These are phyloP conservation scores for Drosophila conformis DNA, from an alignment of 2,888 invertebrate genomes.

Conservation along the genomic window DNA sequence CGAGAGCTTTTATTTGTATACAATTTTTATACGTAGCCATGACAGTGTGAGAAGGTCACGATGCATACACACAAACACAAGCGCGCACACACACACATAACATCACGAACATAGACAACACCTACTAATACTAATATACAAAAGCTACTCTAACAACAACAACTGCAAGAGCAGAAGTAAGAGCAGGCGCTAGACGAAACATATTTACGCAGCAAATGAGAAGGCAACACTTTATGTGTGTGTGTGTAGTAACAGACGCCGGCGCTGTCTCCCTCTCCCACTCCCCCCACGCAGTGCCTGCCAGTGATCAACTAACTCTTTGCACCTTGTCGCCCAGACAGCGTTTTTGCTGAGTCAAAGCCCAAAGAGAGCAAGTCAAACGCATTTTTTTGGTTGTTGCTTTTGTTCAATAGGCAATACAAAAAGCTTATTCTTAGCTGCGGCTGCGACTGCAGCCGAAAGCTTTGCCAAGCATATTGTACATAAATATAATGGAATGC, in stretches of 20 bases:
- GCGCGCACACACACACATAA: conserved; percentile 28
- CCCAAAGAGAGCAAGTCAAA: conserved; percentile 48
- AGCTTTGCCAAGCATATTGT: conserved; percentile 37
- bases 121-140: conserved; percentile 26
- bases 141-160: conserved; percentile 41
- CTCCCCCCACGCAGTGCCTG: conserved; percentile 17
- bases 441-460: conserved; percentile 43
- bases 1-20: conserved; percentile 79
- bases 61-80: conserved; percentile 61
- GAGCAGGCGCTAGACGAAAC: conserved; percentile 35
- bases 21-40: conserved; percentile 81
- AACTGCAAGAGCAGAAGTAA: conserved; percentile 31
- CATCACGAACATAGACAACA: conserved; percentile 35
- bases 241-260: conserved; percentile 51
- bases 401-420: conserved; percentile 29
- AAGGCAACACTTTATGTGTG: conserved; percentile 20
- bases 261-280: conserved; percentile 46
- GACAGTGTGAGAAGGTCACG: conserved; percentile 85
- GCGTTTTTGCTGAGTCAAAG: conserved; percentile 19
- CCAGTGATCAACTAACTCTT: conserved; percentile 47
- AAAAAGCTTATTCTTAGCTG: conserved; percentile 42
- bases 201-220: conserved; percentile 73
- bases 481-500: conserved; percentile 2
- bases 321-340: conserved; percentile 35
- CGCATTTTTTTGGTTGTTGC: conserved; percentile 57